Evolutionary conservation across 1,140 invertebrate genomes (phyloP).

Genomic region (Drosophila ananassae): DNA sequence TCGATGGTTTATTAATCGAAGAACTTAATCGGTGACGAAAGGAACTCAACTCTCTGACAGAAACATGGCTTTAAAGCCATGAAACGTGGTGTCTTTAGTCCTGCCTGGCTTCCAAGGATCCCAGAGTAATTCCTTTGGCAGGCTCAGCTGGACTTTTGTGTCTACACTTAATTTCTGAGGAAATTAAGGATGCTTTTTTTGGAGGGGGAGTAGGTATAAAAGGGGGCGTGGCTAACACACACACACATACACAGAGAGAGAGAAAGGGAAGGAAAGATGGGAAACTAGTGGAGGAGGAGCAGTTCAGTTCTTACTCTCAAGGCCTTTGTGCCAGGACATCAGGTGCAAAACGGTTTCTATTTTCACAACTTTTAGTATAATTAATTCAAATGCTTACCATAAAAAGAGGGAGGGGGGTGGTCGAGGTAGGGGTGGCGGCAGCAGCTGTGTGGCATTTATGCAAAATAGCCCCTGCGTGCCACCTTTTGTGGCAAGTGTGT

Average conservation of each 20-base stretch:
- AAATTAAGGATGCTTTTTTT: conserved; percentile 17
- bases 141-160: conserved; percentile 19
- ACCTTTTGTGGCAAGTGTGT: conserved; percentile 1
- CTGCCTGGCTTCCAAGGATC: background rate
- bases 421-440: background rate
- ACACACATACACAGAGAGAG: too few relatives aligned
- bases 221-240: too few relatives aligned
- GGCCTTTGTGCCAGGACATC: conserved; percentile 65
- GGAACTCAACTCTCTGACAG: too few relatives aligned
- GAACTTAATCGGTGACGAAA: too few relatives aligned
- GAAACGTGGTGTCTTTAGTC: background rate
- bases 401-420: conserved; percentile 14
- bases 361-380: conserved; percentile 79
- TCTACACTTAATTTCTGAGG: conserved; percentile 35
- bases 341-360: conserved; percentile 78
- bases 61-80: background rate
- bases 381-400: conserved; percentile 79
- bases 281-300: conserved; percentile 14
- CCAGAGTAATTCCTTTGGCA: conserved; percentile 15
- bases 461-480: conserved; percentile 33
- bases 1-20: too few relatives aligned
- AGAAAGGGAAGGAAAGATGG: background rate
- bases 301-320: conserved; percentile 8
- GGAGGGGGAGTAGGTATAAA: background rate
- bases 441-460: conserved; percentile 58